Evolutionary conservation across 2,113 vertebrate genomes (phyloP).

Genomic region (Empidonax alnorum): DNA sequence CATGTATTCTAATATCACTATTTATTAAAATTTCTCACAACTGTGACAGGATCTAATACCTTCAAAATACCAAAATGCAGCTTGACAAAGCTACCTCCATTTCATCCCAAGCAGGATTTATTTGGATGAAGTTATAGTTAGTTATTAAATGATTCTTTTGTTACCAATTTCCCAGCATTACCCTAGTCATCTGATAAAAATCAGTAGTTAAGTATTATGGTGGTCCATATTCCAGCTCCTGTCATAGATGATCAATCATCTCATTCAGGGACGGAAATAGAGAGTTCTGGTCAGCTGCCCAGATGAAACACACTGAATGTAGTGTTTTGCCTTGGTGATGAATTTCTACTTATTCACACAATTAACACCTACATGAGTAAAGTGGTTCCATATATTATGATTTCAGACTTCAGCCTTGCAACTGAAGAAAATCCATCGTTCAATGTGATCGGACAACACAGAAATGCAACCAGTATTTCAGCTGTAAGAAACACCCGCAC

Average conservation of each 20-base stretch:
- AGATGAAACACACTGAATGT: not conserved
- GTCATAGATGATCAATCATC: not conserved
- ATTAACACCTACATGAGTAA: not conserved
- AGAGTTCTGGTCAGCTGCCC: not conserved
- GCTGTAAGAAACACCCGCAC: not conserved
- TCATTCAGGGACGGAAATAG: too few species aligned
- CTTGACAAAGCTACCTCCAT: not conserved
- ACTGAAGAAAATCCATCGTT: not conserved
- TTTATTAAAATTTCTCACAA: not conserved
- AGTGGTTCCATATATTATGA: not conserved
- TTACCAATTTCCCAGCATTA: not conserved
- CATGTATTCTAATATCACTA: not conserved
- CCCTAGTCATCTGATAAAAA: not conserved
- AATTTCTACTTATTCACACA: not conserved
- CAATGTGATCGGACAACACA: not conserved
- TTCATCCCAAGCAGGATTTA: not conserved
- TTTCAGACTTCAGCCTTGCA: not conserved
- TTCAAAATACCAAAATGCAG: not conserved
- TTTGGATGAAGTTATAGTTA: not conserved
- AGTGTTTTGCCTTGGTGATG: not conserved
- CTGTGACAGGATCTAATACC: not conserved
- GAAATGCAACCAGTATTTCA: not conserved
- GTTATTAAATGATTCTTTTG: not conserved
- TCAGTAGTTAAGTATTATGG: not conserved
- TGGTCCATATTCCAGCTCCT: not conserved